Base-by-base conservation (phyloP, 92 coral and sea anemone genomes). In the Palythoa grandis region DNA sequence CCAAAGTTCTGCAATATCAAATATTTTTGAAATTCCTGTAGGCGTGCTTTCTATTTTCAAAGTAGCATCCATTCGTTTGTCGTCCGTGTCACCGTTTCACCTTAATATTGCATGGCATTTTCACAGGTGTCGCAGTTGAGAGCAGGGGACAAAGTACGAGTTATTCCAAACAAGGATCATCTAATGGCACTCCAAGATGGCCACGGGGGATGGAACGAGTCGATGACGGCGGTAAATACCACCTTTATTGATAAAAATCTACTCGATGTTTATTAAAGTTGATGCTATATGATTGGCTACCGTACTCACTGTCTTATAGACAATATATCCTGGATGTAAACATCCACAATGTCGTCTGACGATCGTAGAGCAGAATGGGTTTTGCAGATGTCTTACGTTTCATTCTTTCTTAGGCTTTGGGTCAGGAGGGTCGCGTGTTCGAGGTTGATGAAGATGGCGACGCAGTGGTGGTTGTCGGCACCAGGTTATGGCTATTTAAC, bases 141-240 rank as follows among this genome's bases (percentile, higher is more conserved):
- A 80, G 82, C 92, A 1, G 95, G 98, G 29, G 93, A 92, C 87
- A 88, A 88, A 88, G 93, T 94, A 3, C 78, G 93, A 65, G 92
- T 94, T 19, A 52, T 87, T 40, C 38, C 53, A 37, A 68, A 92
- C 72, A 92, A 79, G 63, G 89, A 94, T 16, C 83, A 63, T 3
- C 91, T 94, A 11, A 89, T 89, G 29, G 82, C 77, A 0, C 72
- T 92, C 10, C 98, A 94, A 78, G 91, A 94, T 58, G 98, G 98
- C 14, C 95, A 94, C 60, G 98, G 98, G 11, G 98, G 98, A 29
- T 94, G 98, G 98, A 92, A 90, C 60, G 90, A 92, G 29, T 87
- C 87, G 0, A 94, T 94, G 98, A 72, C 83, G 24, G 78, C 54
- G 86, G 98, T 94, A 76, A 52, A 53, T 43, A 22, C 3, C 14